Percentiles rank a stretch among this genome's conserved stretches.
Conservation (phyloP, 2,888 invertebrate species). For the Operophtera brumata region DNA sequence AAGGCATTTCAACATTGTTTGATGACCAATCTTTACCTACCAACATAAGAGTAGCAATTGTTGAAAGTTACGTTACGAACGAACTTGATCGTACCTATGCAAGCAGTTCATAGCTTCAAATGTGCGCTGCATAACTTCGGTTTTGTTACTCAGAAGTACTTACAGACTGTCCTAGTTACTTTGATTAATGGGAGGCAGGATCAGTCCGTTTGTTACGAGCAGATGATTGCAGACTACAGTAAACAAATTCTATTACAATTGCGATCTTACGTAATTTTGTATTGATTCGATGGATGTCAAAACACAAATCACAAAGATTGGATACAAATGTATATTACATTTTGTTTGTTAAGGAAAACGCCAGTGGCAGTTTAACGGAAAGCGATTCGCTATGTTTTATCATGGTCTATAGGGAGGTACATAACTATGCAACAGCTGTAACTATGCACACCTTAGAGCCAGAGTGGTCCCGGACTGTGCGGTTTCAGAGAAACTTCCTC, state of each 20-base stretch:
- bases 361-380: background rate
- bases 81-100: background rate
- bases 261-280: slow-evolving; percentile 21
- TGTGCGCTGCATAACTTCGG: background rate
- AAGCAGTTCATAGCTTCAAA: background rate
- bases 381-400: background rate
- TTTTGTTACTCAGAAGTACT: slow-evolving; percentile 15
- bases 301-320: background rate
- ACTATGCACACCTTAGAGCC: no score
- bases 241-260: slow-evolving; percentile 33
- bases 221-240: slow-evolving; percentile 38
- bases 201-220: slow-evolving; percentile 24
- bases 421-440: no score
- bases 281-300: slow-evolving; percentile 17
- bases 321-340: background rate
- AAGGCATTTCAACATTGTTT: slow-evolving; percentile 23
- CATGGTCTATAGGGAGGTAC: no score
- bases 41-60: slow-evolving; percentile 9
- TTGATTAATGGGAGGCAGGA: slow-evolving; percentile 59
- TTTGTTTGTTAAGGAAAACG: background rate
- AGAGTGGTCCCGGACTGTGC: no score
- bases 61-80: background rate
- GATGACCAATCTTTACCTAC: slow-evolving; percentile 22
- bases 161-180: slow-evolving; percentile 51
- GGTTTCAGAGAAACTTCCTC: no score